Percentiles rank a stretch among this genome's conserved stretches.
Conservation (phyloP, 2,797 vertebrate genomes). For the Neosilurus hyrtlii region DNA sequence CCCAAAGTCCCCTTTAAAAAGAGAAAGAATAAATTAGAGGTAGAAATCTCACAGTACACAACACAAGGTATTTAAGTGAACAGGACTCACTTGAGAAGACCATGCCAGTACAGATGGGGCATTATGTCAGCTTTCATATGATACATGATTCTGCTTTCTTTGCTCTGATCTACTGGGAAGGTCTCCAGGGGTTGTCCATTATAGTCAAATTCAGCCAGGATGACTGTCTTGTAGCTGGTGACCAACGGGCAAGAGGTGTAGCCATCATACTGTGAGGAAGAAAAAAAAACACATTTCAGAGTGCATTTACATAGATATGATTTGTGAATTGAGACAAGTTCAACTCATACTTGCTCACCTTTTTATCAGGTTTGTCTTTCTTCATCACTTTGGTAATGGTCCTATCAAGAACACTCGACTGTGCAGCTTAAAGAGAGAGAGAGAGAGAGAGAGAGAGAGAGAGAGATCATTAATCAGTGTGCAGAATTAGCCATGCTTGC, state of each 20-base stretch:
- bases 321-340: neutral
- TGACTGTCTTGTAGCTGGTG: constrained; percentile 87
- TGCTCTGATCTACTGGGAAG: constrained; percentile 92
- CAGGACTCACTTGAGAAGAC: constrained; percentile 83
- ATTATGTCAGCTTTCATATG: constrained; percentile 93
- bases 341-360: constrained; percentile 67
- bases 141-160: constrained; percentile 88
- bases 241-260: constrained; percentile 95
- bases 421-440: constrained; percentile 79
- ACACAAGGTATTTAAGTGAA: neutral
- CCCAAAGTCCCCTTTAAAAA: constrained; percentile 86
- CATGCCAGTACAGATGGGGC: constrained; percentile 93
- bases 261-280: constrained; percentile 85
- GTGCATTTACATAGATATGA: neutral
- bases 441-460: constrained; percentile 4
- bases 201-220: constrained; percentile 96
- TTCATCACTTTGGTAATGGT: constrained; percentile 87
- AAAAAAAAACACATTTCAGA: constrained; percentile 1
- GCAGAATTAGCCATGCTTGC: neutral
- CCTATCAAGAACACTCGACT: constrained; percentile 83
- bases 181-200: constrained; percentile 86
- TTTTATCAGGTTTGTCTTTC: constrained; percentile 78
- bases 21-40: constrained; percentile 47
- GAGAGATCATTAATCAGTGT: neutral
- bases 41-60: neutral